A percentile compares a stretch with the other conserved stretches of the same genome.
Evolutionary conservation across 2,888 invertebrate genomes (phyloP).

Genomic region (Serripes groenlandicus): DNA sequence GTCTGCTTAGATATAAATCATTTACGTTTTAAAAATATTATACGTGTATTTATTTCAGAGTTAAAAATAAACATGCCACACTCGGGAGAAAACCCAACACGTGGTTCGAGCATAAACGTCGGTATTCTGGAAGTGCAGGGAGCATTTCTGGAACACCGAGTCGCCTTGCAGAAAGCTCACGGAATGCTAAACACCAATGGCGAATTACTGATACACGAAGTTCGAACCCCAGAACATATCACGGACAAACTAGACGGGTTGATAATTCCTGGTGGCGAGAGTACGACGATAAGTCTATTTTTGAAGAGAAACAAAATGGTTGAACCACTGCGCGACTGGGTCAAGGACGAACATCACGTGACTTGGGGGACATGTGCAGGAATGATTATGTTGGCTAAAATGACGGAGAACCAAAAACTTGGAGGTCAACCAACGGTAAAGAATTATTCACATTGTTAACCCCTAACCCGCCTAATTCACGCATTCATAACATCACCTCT

Average conservation of each 20-base stretch:
- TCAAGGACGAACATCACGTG: slow-evolving; percentile 72
- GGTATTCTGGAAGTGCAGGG: slow-evolving; percentile 84
- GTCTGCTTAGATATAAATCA: no score
- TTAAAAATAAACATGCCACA: slow-evolving; percentile 38
- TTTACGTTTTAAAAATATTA: no score
- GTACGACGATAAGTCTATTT: slow-evolving; percentile 82
- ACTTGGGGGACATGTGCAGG: slow-evolving; percentile 84
- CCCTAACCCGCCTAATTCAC: not conserved
- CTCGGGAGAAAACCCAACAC: not conserved
- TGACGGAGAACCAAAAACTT: slow-evolving; percentile 77
- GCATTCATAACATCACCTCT: no score
- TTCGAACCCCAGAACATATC: slow-evolving; percentile 71
- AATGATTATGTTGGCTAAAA: slow-evolving; percentile 80
- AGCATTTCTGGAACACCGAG: slow-evolving; percentile 81
- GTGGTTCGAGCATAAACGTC: slow-evolving; percentile 49
- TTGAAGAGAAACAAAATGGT: slow-evolving; percentile 78
- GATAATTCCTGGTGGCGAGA: slow-evolving; percentile 84
- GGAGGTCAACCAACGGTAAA: slow-evolving; percentile 80
- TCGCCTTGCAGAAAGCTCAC: slow-evolving; percentile 72
- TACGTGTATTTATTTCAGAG: no score
- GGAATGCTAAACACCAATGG: slow-evolving; percentile 31
- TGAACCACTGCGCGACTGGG: slow-evolving; percentile 74
- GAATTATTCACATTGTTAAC: not conserved
- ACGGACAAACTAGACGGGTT: slow-evolving; percentile 75
- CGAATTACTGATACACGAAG: slow-evolving; percentile 68